Evolutionary conservation across 2,113 vertebrate genomes (phyloP).

Genomic region (Mastomys coucha): DNA sequence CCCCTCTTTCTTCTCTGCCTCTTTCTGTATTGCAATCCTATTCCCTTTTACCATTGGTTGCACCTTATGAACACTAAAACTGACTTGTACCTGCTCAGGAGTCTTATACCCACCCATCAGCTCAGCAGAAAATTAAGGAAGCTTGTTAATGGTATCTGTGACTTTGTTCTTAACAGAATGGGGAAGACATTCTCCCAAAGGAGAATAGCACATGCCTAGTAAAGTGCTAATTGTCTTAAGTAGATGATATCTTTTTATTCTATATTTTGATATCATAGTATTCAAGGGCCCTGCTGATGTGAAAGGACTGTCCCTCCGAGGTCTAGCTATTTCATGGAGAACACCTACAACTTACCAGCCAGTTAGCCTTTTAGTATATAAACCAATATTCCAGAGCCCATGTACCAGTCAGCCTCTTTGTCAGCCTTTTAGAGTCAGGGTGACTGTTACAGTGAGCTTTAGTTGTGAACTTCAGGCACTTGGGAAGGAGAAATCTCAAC

Average conservation of each 20-base stretch:
- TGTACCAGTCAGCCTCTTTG: neutral
- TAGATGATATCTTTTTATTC: neutral
- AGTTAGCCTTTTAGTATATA: neutral
- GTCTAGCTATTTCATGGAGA: neutral
- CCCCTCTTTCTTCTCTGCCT: neutral
- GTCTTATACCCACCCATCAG: neutral
- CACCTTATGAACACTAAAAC: neutral
- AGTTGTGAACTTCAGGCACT: neutral
- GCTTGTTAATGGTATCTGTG: neutral
- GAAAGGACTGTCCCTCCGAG: neutral
- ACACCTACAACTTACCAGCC: too few relatives aligned
- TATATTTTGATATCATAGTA: neutral
- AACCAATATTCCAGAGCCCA: neutral
- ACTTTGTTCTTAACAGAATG: too few relatives aligned
- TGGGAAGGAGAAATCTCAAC: neutral
- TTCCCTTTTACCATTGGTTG: neutral
- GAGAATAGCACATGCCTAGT: neutral
- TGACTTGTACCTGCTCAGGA: too few relatives aligned
- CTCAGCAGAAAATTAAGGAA: neutral
- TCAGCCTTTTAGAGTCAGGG: neutral
- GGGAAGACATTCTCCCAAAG: neutral
- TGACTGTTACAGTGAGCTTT: neutral
- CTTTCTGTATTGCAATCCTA: neutral
- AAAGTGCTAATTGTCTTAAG: neutral
- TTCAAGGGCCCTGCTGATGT: neutral